Evolutionary conservation across 2,113 vertebrate genomes (phyloP), one percentile per base, ranked within the genome.

Genomic region (Chloebia gouldiae): DNA sequence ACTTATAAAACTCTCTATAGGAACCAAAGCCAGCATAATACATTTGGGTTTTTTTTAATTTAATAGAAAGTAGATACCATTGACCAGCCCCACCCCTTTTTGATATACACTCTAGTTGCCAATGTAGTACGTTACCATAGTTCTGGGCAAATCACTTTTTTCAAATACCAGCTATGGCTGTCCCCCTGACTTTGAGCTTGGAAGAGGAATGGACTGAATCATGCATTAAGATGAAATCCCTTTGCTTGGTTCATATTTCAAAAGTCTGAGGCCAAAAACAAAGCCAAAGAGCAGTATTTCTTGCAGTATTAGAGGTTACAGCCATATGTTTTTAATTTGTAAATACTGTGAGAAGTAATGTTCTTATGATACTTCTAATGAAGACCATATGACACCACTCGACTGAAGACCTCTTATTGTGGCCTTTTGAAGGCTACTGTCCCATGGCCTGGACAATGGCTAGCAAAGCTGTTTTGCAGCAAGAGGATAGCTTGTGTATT

Each of bases 311-410:
- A 96, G 94, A 97, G 97, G 95, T 94, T 95, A 92, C 23, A 84
- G 57, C 88, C 97, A 96, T 96, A 50, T 98, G 98, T 80, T 97
- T 98, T 96, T 91, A 88, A 98, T 98, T 98, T 98, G 95, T 93
- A 97, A 97, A 96, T 97, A 94, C 97, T 97, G 96, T 96, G 97
- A 98, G 97, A 97, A 98, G 93, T 96, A 92, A 95, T 97, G 96
- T 97, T 97, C 97, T 97, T 97, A 86, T 97, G 97, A 96, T 98
- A 96, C 97, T 96, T 70, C 86, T 92, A 97, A 98, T 97, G 96
- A 97, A 77, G 96, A 97, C 97, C 97, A 98, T 94, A 97, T 98
- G 98, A 92, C 50, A 63, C 17, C 90, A 90, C 83, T 96, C 93
- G 47, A 92, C 86, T 94, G 92, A 89, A 84, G 84, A 89, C 45